Evolutionary conservation across 2,888 invertebrate species (phyloP).

Genomic region (Harpalus rubripes): DNA sequence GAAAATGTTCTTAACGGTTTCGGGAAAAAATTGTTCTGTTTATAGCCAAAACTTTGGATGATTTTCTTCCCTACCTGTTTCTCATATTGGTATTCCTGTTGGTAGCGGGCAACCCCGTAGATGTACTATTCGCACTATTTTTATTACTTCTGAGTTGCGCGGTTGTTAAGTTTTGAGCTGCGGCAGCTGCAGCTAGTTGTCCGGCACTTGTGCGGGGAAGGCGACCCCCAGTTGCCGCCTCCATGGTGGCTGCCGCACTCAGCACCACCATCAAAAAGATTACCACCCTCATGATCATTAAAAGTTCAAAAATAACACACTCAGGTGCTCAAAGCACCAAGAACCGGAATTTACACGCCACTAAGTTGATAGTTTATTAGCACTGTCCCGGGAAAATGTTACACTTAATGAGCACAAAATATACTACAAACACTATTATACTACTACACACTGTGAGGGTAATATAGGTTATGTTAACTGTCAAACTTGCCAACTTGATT

Average conservation of each 20-base stretch:
- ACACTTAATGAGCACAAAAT: background rate
- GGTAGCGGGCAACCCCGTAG: conserved; percentile 68
- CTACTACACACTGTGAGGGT: background rate
- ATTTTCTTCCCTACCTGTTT: conserved; percentile 71
- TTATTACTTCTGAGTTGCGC: conserved; percentile 73
- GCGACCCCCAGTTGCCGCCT: conserved; percentile 78
- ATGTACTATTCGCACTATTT: conserved; percentile 73
- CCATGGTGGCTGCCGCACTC: conserved; percentile 70
- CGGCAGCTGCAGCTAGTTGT: conserved; percentile 77
- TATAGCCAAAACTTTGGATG: too few relatives aligned
- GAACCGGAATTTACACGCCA: conserved; percentile 9
- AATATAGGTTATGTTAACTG: background rate
- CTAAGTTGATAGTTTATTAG: background rate
- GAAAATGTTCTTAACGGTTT: too few relatives aligned
- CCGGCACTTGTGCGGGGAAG: conserved; percentile 82
- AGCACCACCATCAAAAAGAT: conserved; percentile 71
- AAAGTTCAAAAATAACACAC: background rate
- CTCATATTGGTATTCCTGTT: conserved; percentile 71
- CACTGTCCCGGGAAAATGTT: conserved; percentile 3
- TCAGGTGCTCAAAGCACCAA: conserved; percentile 56
- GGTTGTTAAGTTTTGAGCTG: conserved; percentile 76
- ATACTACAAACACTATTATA: background rate
- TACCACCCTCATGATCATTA: conserved; percentile 24
- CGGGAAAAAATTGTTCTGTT: too few relatives aligned
- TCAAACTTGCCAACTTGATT: too few relatives aligned